Evolutionary conservation across 2,797 vertebrate genomes (phyloP), one percentile per base, ranked within the genome.

Genomic region (Crenuchus spilurus): DNA sequence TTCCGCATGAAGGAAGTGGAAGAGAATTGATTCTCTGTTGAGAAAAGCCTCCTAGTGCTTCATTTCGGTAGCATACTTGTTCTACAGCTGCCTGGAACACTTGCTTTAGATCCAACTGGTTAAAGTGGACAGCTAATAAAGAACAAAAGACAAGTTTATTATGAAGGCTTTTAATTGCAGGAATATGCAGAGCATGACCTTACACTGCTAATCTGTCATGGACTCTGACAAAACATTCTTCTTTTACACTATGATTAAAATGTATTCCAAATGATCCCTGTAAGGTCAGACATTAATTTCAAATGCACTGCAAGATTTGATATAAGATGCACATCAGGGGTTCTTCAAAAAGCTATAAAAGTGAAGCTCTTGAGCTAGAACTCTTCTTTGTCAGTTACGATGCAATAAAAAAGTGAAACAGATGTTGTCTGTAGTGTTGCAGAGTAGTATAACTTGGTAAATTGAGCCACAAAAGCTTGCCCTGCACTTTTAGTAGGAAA

Each of bases 361-460:
- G 82, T 86, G 78, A 87, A 49, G 66, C 31, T 37, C 61, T 63
- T 30, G 42, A 66, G 35, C 16, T 0, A 7, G 31, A 49, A n/a
- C 8, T 10, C 9, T 2, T 52, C 35, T 14, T 74, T 42, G 22
- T 74, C 78, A 62, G 68, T 49, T 79, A 76, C 63, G 76, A 76
- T 60, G 24, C 49, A 84, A 79, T 61, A 88, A 85, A 81, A 57
- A 70, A 72, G 75, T 79, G 74, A 54, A 84, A 74, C 74, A 72
- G 82, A 85, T 78, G 70, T 82, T 64, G 66, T 69, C 69, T 72
- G 42, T 83, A 75, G 0, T 9, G 3, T 13, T 20, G 14, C 14
- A 51, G 55, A 48, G 3, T 9, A 35, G 9, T 6, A 18, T 7
- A n/a, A 33, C 39, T 22, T 26, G 14, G 14, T 11, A 16, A 30